These are phyloP conservation scores for Guaruba guarouba DNA, from an alignment of 2,113 vertebrate genomes.

Conservation along the genomic window DNA sequence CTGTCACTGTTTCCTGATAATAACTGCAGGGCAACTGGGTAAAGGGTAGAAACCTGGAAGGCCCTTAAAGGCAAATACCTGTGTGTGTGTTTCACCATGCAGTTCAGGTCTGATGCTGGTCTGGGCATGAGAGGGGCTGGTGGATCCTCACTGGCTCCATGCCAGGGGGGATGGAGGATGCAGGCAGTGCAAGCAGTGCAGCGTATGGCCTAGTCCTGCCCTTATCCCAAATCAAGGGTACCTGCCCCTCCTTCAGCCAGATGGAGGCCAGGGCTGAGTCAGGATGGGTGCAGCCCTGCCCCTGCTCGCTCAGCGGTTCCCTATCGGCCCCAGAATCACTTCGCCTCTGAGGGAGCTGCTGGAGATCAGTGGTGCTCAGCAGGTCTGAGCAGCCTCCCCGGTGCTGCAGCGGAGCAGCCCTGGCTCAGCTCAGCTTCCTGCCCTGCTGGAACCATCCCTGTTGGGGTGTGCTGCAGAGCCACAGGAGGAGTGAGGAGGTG, in stretches of 20 bases:
- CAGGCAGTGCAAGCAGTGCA: rapidly evolving
- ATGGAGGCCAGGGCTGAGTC: not conserved
- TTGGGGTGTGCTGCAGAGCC: not conserved
- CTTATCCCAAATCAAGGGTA: not conserved
- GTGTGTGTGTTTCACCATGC: rapidly evolving
- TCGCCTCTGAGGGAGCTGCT: not conserved
- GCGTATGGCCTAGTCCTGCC: rapidly evolving
- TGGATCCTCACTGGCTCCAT: not conserved
- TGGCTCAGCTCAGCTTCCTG: not conserved
- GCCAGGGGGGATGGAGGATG: not conserved
- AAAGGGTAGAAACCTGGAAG: not conserved
- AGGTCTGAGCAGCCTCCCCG: not conserved
- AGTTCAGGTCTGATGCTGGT: not conserved
- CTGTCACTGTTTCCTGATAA: not conserved
- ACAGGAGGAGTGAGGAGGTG: not conserved
- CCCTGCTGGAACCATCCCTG: not conserved
- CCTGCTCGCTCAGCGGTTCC: not conserved
- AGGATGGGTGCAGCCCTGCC: not conserved
- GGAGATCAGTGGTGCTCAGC: not conserved
- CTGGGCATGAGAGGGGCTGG: rapidly evolving
- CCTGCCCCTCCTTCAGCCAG: not conserved
- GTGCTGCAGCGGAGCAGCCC: not conserved
- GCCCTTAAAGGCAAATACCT: not conserved
- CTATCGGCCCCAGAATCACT: not conserved
- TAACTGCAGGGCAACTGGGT: not conserved